A percentile compares a stretch with the other conserved stretches of the same genome.
Evolutionary conservation across 1,140 invertebrate species (phyloP).

Genomic region (Eulimnadia texana): DNA sequence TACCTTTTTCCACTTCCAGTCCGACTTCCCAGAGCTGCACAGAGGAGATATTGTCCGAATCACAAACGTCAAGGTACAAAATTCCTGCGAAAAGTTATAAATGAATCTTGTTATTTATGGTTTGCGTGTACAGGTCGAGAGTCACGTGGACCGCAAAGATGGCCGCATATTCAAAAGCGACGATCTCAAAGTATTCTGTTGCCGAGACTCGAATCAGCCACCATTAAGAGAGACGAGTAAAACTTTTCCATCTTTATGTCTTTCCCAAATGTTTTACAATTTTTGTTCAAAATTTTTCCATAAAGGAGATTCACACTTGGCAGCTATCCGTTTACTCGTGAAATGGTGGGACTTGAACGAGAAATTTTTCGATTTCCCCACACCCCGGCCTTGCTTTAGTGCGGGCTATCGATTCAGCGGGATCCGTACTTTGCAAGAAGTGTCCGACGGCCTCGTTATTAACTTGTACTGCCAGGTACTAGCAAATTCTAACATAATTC

Average conservation of each 20-base stretch:
- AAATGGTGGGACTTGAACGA: conserved; percentile 1
- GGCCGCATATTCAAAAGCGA: background rate
- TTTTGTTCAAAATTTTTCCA: background rate
- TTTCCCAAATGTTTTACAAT: background rate
- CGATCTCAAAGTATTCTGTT: background rate
- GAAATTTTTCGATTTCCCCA: background rate
- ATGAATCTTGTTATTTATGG: background rate
- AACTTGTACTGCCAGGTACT: conserved; percentile 6
- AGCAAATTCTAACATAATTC: too few relatives aligned
- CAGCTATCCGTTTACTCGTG: background rate
- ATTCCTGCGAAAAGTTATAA: background rate
- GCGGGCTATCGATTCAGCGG: background rate
- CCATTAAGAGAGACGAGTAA: background rate
- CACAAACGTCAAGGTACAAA: background rate
- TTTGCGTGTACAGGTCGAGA: background rate
- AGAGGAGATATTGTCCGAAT: conserved; percentile 1
- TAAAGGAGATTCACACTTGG: background rate
- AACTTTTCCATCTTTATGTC: background rate
- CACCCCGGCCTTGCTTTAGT: background rate
- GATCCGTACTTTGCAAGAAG: background rate
- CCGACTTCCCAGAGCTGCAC: conserved; percentile 3
- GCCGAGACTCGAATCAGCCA: background rate
- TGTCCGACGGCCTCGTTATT: conserved; percentile 1
- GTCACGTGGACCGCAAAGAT: background rate
- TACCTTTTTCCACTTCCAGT: background rate